These are phyloP conservation scores for Lysandra bellargus DNA, from an alignment of 2,888 invertebrate species.

Conservation along the genomic window DNA sequence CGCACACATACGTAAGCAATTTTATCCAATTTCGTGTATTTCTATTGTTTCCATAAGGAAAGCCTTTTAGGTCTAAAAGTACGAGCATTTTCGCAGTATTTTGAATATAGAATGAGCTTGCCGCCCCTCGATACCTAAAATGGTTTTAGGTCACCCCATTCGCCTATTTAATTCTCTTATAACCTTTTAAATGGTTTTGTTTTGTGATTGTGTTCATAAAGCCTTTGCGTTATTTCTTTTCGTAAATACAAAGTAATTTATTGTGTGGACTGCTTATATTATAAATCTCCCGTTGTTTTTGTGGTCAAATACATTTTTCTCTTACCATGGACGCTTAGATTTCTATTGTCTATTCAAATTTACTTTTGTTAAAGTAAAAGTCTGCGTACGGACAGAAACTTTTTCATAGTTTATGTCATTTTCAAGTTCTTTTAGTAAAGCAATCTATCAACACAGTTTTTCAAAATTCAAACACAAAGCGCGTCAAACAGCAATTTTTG, in stretches of 20 bases:
- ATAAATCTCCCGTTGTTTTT: neutral
- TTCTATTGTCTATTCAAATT: neutral
- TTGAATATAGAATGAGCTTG: constrained; percentile 1
- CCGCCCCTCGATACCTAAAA: constrained; percentile 1
- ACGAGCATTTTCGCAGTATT: constrained; percentile 12
- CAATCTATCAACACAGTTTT: neutral
- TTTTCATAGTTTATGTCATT: neutral
- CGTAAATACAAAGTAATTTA: constrained; percentile 6
- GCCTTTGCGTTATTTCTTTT: constrained; percentile 10
- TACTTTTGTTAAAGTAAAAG: neutral
- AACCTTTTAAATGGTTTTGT: constrained; percentile 5
- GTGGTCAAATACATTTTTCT: neutral
- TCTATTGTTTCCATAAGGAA: neutral
- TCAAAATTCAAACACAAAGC: neutral
- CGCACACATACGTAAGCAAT: neutral
- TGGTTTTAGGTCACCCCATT: constrained; percentile 17
- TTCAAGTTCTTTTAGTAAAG: neutral
- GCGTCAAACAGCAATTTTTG: neutral
- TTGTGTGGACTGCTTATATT: neutral
- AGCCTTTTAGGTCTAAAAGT: neutral
- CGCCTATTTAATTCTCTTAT: constrained; percentile 14
- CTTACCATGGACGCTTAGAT: neutral
- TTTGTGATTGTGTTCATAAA: neutral
- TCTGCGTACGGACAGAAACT: neutral
- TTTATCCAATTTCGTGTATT: neutral